Evolutionary conservation across 1,140 invertebrate genomes (phyloP), one percentile per base, ranked within the genome.

Genomic region (Lamellibrachia luymesi): DNA sequence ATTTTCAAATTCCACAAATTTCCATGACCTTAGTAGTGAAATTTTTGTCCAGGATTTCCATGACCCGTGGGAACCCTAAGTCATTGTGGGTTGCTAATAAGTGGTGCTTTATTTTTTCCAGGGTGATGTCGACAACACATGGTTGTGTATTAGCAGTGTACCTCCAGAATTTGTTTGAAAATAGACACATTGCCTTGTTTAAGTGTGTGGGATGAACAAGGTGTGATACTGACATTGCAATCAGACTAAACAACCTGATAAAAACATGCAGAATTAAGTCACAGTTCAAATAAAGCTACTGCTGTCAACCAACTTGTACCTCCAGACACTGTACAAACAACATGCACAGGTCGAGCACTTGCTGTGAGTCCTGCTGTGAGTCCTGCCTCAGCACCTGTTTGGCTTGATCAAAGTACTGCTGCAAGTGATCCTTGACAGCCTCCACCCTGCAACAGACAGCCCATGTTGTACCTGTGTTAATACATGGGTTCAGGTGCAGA

Each of bases 301-400:
- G 13, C 17, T 49, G n/a, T 56, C 2, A 91, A n/a, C 27, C 13
- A 49, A 93, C 38, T 93, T 92, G 93, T 94, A 95, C 95, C 94
- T 95, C 95, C 56, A 95, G 90, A 93, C 95, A 95, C 64, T 95
- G 94, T 93, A 51, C 94, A 94, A n/a, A 95, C 92, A n/a, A 1
- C 91, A 95, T 90, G 92, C 93, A 93, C 90, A 95, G 92, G 90
- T 95, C 91, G 17, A 51, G 17, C 17, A 91, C 91, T 7, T 38
- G 90, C 90, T 38, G 27, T 91, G 90, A 27, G 50, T 10, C 27
- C 91, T n/a, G 91, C 50, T 93, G 91, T 50, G 50, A 50, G 6
- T 50, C n/a, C 50, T 93, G 90, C 4, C 91, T 2, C 2, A 90
- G 91, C 91, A 49, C 92, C n/a, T 50, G 93, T 25, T 27, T 51